Evolutionary conservation across 2,888 invertebrate genomes (phyloP), one percentile per base, ranked within the genome.

Genomic region (Drosophila tanythrix): DNA sequence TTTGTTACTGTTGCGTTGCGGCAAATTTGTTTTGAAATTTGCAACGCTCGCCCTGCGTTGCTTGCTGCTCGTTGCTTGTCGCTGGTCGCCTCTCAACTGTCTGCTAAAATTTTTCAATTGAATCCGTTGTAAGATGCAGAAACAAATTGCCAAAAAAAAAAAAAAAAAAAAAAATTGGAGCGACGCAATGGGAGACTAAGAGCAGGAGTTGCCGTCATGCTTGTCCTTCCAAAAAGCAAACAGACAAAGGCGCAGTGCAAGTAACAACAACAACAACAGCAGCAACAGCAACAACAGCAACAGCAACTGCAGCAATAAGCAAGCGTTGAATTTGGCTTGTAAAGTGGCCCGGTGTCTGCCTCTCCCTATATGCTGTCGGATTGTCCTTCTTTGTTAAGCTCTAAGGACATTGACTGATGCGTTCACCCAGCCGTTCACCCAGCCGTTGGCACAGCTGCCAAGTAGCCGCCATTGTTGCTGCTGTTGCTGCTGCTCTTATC

Each of bases 401-500:
- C 65, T 83, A 78, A 90, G 91, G 91, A 90, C 90, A 82, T 89
- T 90, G 90, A 90, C 90, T 89, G 90, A 90, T 90, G 89, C 88
- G 88, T 87, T 86, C 67, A 81, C 81, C 78, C 78, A 84, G 82
- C 78, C 83, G 60, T 62, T 85, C 67, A 81, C 81, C 78, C 78
- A 83, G 82, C 79, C 83, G 60, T 64, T 85, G 83, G 83, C 80
- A 81, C 85, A 77, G 86, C 88, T 89, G 79, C 80, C 82, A 87
- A 80, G 74, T 81, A 74, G 80, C 68, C 77, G 71, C 69, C 77
- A 76, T 79, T 76, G 78, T 81, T 79, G 81, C 62, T 72, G 64
- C 57, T 74, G 64, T 68, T 56, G 67, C 64, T 58, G 55, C 56
- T 35, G 29, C 29, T 7, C 13, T 25, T 2, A 25, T 7, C 8